These are phyloP conservation scores for Dromiciops gliroides DNA, from an alignment of 2,113 vertebrate species.

Conservation along the genomic window DNA sequence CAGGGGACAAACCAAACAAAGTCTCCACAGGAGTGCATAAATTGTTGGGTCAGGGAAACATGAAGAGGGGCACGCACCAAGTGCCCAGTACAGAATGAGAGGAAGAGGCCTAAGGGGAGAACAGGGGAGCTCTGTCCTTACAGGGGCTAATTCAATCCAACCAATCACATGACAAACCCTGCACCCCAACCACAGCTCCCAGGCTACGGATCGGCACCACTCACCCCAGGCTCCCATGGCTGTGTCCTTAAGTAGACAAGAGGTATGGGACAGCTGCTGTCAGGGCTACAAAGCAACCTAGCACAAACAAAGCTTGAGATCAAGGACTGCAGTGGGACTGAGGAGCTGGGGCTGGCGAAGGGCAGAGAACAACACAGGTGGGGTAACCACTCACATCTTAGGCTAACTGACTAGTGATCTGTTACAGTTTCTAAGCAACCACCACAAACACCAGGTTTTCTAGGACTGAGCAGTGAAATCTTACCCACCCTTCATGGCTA, in stretches of 20 bases:
- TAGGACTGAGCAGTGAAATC: background rate
- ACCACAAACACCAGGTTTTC: background rate
- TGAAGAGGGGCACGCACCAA: too few species aligned
- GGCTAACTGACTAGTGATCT: background rate
- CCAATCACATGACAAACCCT: background rate
- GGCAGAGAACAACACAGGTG: background rate
- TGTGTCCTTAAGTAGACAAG: conserved; percentile 57
- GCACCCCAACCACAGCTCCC: too few species aligned
- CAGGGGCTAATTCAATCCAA: background rate
- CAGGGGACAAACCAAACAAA: background rate
- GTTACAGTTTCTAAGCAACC: background rate
- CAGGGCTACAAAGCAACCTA: conserved; percentile 66
- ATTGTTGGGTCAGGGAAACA: background rate
- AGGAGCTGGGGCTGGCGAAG: background rate
- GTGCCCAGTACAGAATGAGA: background rate
- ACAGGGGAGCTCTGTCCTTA: background rate
- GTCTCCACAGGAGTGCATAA: background rate
- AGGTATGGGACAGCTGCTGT: conserved; percentile 32
- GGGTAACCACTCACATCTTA: background rate
- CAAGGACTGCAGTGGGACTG: background rate
- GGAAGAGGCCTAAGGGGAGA: background rate
- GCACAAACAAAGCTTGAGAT: conserved; percentile 51
- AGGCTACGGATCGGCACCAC: conserved; percentile 12
- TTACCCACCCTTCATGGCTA: background rate
- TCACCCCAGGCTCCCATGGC: conserved; percentile 52